Evolutionary conservation across 2,113 vertebrate genomes (phyloP).

Genomic region (Pseudopipra pipra): DNA sequence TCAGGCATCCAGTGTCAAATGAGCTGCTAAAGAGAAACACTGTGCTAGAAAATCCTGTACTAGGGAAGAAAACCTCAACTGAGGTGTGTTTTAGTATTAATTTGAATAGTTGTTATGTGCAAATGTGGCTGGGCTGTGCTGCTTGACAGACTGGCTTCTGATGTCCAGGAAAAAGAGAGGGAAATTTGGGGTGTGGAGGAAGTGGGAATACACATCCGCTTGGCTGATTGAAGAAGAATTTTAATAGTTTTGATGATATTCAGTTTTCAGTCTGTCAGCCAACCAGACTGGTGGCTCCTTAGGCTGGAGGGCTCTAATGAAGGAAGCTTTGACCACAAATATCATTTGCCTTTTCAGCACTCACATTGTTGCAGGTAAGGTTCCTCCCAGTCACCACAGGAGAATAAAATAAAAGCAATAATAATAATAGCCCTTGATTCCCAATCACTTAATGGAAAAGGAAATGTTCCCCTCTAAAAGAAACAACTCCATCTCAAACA

Average conservation of each 20-base stretch:
- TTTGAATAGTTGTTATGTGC: background rate
- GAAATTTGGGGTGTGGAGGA: background rate
- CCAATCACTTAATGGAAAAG: background rate
- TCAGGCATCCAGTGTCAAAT: slow-evolving; percentile 73
- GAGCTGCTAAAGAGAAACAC: slow-evolving; percentile 70
- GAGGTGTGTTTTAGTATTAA: slow-evolving; percentile 40
- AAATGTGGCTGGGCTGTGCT: background rate
- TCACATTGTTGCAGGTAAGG: background rate
- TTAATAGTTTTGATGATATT: background rate
- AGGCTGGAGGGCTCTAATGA: background rate
- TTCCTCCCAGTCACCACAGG: background rate
- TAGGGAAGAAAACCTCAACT: background rate
- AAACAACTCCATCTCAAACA: background rate
- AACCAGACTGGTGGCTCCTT: background rate
- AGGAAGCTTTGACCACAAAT: background rate
- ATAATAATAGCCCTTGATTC: background rate
- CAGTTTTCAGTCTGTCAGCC: background rate
- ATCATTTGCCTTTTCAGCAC: slow-evolving; percentile 9
- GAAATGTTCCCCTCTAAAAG: background rate
- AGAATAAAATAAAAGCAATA: background rate
- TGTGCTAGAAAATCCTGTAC: slow-evolving; percentile 28
- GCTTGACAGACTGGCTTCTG: slow-evolving; percentile 2
- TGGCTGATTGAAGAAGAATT: background rate
- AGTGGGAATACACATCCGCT: background rate
- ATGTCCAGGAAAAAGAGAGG: background rate